These are phyloP conservation scores for Spheniscus humboldti DNA, from an alignment of 2,797 vertebrate genomes.

Conservation along the genomic window DNA sequence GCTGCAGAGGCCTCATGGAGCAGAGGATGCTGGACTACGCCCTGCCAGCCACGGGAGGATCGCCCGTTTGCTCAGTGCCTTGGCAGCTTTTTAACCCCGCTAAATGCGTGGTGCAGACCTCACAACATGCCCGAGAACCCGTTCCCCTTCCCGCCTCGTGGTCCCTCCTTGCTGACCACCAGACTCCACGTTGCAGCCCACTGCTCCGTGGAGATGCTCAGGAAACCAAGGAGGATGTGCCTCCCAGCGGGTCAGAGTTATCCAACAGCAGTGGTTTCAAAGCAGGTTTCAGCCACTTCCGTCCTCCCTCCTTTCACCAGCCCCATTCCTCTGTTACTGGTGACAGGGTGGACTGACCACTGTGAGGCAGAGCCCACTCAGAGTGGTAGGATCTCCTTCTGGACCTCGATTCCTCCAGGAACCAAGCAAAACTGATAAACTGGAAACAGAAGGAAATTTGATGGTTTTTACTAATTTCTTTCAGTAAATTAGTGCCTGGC, in stretches of 20 bases:
- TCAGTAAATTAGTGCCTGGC: background rate
- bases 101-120: background rate
- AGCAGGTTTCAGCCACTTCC: background rate
- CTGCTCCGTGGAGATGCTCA: background rate
- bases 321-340: background rate
- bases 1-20: background rate
- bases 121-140: rapidly evolving
- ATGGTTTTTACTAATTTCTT: background rate
- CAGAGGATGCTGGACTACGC: background rate
- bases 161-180: background rate
- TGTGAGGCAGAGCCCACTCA: background rate
- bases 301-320: background rate
- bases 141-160: rapidly evolving
- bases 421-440: background rate
- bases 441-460: background rate
- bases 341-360: background rate
- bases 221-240: background rate
- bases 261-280: background rate
- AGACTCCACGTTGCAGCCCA: rapidly evolving
- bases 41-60: background rate
- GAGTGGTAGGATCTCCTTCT: background rate
- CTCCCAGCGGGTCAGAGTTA: background rate
- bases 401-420: background rate
- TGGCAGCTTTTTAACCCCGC: background rate
- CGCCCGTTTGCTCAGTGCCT: background rate